Base-by-base conservation (phyloP, 1,140 invertebrate genomes). In the Macrostomum lignano region DNA sequence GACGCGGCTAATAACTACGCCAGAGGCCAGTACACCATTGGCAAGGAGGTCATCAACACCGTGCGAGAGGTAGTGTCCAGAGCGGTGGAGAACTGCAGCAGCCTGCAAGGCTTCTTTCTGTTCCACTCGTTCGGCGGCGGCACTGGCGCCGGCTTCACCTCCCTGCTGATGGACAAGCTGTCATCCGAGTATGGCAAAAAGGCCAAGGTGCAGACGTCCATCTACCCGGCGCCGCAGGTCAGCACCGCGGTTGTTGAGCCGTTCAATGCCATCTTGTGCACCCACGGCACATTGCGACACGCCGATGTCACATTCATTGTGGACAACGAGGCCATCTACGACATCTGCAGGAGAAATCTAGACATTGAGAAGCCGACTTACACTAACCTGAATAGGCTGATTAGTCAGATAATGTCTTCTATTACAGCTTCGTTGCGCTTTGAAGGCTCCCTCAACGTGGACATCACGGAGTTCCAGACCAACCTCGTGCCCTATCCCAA, bases 401-500 rank as follows among this genome's bases (percentile, higher is more conserved):
- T 28, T 9, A 17, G 26, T 15, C 26, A 48, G 30, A 41, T 48
- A 31, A 73, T 76, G 51, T 76, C 31, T 64, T 74, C 44, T 75
- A 77, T 58, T 72, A 77, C 56, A 72, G 74, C 46, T 70, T 73
- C 33, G 61, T 76, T 23, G 74, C 34, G 74, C 74, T 51, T 60
- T 75, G 17, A 74, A 28, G 19, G 19, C 19, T 9, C 15, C 9
- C 15, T 28, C 5, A 28, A 17, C 42, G 67, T 74, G 0, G 68
- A 66, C 41, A 53, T 77, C 23, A 62, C 61, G 17, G 68, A 71
- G 46, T 67, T 71, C 42, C 68, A 69, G 46, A 71, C 68, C 17
- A 71, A 70, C 49, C 54, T 71, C 42, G 67, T 52, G 32, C 48
- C 48, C 21, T 51, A 49, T 38, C 47, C 47, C 38, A 44, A 48